Evolutionary conservation across 1,140 invertebrate genomes (phyloP).

Genomic region (Hyposmocoma kahamanoa): DNA sequence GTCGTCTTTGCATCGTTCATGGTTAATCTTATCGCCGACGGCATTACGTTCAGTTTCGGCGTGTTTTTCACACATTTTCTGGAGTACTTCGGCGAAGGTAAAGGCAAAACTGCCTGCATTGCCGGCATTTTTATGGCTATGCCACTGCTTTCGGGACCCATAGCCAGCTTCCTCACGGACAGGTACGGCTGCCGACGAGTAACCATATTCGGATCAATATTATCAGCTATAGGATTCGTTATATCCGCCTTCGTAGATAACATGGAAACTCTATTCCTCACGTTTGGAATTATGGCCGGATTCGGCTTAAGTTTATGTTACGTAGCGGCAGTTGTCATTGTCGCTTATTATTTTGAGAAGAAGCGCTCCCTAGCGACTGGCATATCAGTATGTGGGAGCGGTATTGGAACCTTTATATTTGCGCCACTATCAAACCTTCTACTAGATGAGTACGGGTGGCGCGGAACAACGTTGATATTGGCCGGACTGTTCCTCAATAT

Average conservation of each 20-base stretch:
- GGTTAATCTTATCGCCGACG: constrained; percentile 93
- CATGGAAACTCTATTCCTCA: constrained; percentile 86
- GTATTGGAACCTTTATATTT: constrained; percentile 93
- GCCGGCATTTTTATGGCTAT: constrained; percentile 93
- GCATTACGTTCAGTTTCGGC: constrained; percentile 91
- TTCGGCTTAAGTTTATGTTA: constrained; percentile 91
- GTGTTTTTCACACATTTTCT: constrained; percentile 88
- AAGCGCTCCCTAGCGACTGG: constrained; percentile 94
- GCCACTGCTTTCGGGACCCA: constrained; percentile 90
- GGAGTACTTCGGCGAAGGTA: constrained; percentile 85
- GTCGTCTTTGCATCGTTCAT: constrained; percentile 90
- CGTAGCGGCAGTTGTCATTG: constrained; percentile 93
- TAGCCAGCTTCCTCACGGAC: constrained; percentile 91
- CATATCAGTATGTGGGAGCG: constrained; percentile 92
- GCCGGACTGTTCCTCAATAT: constrained; percentile 91
- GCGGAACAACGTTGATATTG: constrained; percentile 86
- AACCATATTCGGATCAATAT: constrained; percentile 85
- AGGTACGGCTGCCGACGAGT: constrained; percentile 88
- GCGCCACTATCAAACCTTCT: constrained; percentile 88
- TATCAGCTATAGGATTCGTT: constrained; percentile 88
- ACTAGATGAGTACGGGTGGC: constrained; percentile 88
- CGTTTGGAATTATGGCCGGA: constrained; percentile 89
- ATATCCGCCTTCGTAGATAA: constrained; percentile 85
- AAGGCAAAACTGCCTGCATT: constrained; percentile 93
- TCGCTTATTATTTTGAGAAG: constrained; percentile 97